A percentile compares a stretch with the other conserved stretches of the same genome.
Conservation (phyloP, 2,888 invertebrate genomes). For the Lepeophtheirus nordmannii region DNA sequence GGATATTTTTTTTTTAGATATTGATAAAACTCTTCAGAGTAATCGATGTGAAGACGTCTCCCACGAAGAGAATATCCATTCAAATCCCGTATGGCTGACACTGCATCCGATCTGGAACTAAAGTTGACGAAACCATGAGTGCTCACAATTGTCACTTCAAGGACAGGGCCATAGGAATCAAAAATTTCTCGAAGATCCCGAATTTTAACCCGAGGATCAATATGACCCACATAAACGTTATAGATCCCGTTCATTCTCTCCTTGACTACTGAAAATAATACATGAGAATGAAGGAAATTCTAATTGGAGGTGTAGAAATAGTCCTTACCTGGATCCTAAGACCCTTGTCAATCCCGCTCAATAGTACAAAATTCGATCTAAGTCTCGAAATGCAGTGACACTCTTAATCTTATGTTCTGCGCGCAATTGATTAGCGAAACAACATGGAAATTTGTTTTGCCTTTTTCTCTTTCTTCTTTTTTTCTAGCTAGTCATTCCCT, state of each 20-base stretch:
- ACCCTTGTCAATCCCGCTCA: no score
- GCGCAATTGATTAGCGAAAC: no score
- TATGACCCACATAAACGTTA: constrained; percentile 14
- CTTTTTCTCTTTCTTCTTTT: no score
- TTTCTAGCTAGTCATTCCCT: no score
- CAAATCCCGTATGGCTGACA: not conserved
- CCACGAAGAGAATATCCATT: constrained; percentile 6
- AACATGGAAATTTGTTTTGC: no score
- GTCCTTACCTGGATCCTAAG: no score
- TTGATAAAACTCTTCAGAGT: not conserved
- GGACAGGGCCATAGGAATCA: constrained; percentile 4
- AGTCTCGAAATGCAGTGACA: no score
- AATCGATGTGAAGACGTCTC: not conserved
- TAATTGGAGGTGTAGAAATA: no score
- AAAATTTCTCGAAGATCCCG: constrained; percentile 8
- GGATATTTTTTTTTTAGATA: not conserved
- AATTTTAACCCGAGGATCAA: not conserved
- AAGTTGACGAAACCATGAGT: constrained; percentile 14
- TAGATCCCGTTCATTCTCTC: not conserved
- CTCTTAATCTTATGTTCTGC: no score
- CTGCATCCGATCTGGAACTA: not conserved
- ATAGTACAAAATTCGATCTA: no score
- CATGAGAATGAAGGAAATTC: no score
- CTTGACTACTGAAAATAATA: no score
- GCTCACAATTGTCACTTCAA: constrained; percentile 19